A percentile compares a stretch with the other conserved stretches of the same genome.
These are phyloP conservation scores for Pithys albifrons DNA, from an alignment of 2,113 vertebrate species.

Conservation along the genomic window DNA sequence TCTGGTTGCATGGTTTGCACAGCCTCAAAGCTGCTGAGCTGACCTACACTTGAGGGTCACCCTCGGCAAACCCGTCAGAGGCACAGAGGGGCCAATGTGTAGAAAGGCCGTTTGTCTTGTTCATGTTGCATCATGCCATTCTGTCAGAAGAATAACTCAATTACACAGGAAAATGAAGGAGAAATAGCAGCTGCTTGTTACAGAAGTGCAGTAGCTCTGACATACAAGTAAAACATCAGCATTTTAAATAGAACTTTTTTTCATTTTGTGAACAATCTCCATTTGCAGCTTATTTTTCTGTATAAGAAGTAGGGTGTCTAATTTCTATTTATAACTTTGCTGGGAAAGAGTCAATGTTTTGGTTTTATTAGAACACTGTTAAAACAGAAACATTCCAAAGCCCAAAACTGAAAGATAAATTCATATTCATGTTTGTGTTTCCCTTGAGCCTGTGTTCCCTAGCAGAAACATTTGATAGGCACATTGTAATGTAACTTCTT, in stretches of 20 bases:
- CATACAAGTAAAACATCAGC: background rate
- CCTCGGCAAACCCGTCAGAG: background rate
- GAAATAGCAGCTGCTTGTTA: background rate
- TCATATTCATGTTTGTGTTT: slow-evolving; percentile 26
- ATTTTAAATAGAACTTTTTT: background rate
- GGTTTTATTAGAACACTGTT: slow-evolving; percentile 53
- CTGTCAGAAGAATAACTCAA: slow-evolving; percentile 7
- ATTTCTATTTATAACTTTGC: slow-evolving; percentile 68
- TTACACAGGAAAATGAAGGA: background rate
- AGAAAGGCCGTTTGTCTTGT: background rate
- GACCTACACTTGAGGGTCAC: background rate
- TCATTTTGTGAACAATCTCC: background rate
- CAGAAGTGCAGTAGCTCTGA: background rate
- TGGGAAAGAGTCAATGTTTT: slow-evolving; percentile 62
- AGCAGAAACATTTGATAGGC: background rate
- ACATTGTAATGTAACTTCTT: background rate
- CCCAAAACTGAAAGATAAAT: slow-evolving; percentile 54
- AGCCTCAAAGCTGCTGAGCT: background rate
- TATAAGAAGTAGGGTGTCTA: slow-evolving; percentile 3
- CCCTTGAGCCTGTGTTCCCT: background rate
- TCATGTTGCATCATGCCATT: background rate
- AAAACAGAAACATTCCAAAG: slow-evolving; percentile 65
- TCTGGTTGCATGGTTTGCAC: background rate
- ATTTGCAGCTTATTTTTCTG: slow-evolving; percentile 37
- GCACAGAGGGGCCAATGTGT: background rate